These are phyloP conservation scores for Notarius quadriscutis DNA, from an alignment of 2,113 vertebrate genomes.

Conservation along the genomic window DNA sequence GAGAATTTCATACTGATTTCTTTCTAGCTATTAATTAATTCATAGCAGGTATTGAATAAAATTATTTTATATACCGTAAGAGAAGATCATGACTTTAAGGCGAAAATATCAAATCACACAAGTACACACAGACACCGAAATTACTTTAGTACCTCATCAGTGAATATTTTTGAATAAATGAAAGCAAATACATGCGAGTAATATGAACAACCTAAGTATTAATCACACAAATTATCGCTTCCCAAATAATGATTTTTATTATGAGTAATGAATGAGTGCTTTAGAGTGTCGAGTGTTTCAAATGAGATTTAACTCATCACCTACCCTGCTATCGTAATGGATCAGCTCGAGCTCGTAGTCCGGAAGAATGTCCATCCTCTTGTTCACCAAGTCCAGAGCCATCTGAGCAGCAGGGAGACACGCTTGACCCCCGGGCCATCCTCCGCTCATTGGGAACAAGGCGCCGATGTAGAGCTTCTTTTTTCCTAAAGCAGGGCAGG, in stretches of 20 bases:
- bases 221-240: not conserved
- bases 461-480: conserved; percentile 92
- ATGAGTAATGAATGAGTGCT: not conserved
- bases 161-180: not conserved
- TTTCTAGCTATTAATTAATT: not conserved
- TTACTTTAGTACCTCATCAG: not conserved
- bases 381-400: conserved; percentile 91
- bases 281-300: not conserved
- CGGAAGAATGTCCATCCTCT: conserved; percentile 87
- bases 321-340: conserved; percentile 92
- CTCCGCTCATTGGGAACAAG: conserved; percentile 92
- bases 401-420: conserved; percentile 89
- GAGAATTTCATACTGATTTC: not conserved
- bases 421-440: conserved; percentile 91
- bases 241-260: not conserved
- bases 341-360: conserved; percentile 92
- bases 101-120: not conserved
- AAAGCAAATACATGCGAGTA: not conserved
- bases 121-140: too few relatives aligned
- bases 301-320: conserved; percentile 39
- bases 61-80: not conserved
- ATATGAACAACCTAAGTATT: not conserved
- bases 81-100: not conserved
- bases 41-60: not conserved
- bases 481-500: conserved; percentile 79